phyloP scores from a whole-genome alignment of 2,113 vertebrate species.

The Megaleporinus macrocephalus region DNA sequence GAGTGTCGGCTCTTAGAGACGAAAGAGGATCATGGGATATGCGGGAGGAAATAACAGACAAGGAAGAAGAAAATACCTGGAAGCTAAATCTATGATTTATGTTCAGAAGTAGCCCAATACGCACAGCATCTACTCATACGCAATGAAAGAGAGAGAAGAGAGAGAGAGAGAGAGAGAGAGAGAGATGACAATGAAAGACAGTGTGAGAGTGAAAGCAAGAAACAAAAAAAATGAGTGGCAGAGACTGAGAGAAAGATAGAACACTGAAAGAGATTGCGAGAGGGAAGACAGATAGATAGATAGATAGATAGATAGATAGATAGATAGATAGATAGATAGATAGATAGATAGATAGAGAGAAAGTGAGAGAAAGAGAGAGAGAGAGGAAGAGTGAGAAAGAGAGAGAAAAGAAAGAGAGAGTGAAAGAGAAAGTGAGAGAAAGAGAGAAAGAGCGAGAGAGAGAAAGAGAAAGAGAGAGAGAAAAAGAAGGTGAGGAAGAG shows the following conservation, averaged over 20 bases:
- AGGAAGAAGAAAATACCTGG: not conserved
- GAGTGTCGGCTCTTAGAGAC: slow-evolving; percentile 5
- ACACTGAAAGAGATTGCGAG: no score
- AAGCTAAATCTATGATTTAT: not conserved
- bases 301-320: not conserved
- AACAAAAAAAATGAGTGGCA: not conserved
- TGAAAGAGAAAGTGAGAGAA: no score
- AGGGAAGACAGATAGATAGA: not conserved
- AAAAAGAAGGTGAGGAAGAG: not conserved
- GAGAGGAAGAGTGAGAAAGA: not conserved
- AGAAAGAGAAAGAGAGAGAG: not conserved
- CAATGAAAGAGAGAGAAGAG: no score
- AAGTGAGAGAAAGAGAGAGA: not conserved
- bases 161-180: not conserved
- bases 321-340: not conserved
- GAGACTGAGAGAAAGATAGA: not conserved
- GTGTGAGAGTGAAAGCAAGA: not conserved
- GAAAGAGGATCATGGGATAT: not conserved
- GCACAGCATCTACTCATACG: no score
- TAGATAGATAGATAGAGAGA: not conserved
- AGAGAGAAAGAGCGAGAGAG: not conserved
- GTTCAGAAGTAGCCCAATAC: not conserved
- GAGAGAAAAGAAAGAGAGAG: not conserved
- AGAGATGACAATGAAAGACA: not conserved
- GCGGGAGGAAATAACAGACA: not conserved